These are phyloP conservation scores for Apogon hyalosoma DNA, from an alignment of 2,797 vertebrate genomes.

Conservation along the genomic window DNA sequence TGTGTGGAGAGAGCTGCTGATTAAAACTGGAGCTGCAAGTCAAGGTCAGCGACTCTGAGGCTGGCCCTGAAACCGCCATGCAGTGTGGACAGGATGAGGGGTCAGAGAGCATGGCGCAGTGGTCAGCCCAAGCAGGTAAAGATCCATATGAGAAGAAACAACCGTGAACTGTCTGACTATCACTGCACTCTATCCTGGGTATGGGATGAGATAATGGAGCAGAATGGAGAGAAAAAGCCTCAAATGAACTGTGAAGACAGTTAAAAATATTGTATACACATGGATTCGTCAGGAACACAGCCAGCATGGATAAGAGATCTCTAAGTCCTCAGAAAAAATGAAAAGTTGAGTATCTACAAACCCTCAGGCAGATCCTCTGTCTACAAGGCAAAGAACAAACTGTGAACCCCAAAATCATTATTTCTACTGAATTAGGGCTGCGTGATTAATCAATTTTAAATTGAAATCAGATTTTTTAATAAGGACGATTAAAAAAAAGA, in stretches of 20 bases:
- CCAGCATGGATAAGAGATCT: neutral
- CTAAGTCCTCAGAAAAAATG: neutral
- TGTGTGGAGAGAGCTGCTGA: constrained; percentile 68
- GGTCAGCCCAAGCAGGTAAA: constrained; percentile 45
- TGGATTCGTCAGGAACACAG: neutral
- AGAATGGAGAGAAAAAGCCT: neutral
- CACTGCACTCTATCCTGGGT: constrained; percentile 6
- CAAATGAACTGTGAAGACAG: neutral
- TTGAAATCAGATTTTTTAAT: too few relatives aligned
- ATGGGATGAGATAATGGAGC: neutral
- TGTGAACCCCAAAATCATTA: too few relatives aligned
- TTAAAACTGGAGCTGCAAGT: constrained; percentile 73
- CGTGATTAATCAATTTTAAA: too few relatives aligned
- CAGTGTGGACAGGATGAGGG: constrained; percentile 51
- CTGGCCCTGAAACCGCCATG: constrained; percentile 56
- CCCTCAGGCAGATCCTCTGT: too few relatives aligned
- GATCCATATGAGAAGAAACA: constrained; percentile 54
- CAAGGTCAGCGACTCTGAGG: constrained; percentile 70
- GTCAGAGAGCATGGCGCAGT: constrained; percentile 50
- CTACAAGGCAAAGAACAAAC: too few relatives aligned
- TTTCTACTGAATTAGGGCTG: too few relatives aligned
- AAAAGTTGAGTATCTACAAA: too few relatives aligned
- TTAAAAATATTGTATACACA: neutral
- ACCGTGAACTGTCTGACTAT: constrained; percentile 36
- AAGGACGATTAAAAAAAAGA: too few relatives aligned